These are phyloP conservation scores for Leuciscus idus DNA, from an alignment of 2,113 vertebrate genomes.

Conservation along the genomic window DNA sequence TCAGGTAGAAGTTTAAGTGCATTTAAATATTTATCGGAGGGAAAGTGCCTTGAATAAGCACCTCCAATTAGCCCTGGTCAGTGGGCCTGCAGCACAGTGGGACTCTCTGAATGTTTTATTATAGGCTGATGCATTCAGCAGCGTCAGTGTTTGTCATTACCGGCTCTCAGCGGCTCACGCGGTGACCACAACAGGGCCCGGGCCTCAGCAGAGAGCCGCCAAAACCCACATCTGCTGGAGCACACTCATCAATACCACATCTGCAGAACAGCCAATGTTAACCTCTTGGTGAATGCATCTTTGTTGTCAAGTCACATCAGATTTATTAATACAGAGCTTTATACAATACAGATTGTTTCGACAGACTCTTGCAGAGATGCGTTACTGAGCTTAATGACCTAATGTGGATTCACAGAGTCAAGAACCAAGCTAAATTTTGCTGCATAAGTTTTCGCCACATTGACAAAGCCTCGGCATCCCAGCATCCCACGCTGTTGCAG, in stretches of 20 bases:
- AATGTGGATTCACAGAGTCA: background rate
- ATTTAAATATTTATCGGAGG: constrained; percentile 20
- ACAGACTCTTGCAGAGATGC: background rate
- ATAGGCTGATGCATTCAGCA: constrained; percentile 47
- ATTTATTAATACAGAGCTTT: background rate
- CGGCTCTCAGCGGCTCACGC: constrained; percentile 2
- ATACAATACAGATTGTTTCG: background rate
- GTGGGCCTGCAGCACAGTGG: constrained; percentile 45
- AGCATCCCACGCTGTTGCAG: background rate
- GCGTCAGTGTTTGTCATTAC: constrained; percentile 49
- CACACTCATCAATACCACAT: background rate
- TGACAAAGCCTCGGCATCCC: background rate
- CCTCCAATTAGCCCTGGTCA: constrained; percentile 59
- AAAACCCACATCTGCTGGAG: background rate
- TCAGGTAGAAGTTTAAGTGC: constrained; percentile 39
- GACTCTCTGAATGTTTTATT: constrained; percentile 58
- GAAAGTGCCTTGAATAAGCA: constrained; percentile 50
- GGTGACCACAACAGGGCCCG: background rate
- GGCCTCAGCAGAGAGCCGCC: background rate
- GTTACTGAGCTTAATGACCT: background rate
- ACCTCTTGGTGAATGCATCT: constrained; percentile 10
- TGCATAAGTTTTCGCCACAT: background rate
- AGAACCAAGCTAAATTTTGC: background rate
- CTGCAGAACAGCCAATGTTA: background rate
- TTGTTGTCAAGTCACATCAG: background rate